Evolutionary conservation across 2,797 vertebrate species (phyloP).

Genomic region (Hephaestus fuliginosus): DNA sequence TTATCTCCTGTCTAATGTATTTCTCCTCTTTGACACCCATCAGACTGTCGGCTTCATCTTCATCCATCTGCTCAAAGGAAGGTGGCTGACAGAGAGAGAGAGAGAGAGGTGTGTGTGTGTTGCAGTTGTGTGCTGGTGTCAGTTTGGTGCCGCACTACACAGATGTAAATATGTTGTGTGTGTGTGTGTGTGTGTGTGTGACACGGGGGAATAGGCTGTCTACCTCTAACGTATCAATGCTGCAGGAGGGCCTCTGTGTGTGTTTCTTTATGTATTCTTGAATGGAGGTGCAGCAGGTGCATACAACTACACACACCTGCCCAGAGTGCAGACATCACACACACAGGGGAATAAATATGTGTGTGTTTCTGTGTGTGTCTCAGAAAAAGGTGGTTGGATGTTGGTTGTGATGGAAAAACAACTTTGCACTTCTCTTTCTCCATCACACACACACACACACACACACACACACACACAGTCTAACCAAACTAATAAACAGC

Average conservation of each 20-base stretch:
- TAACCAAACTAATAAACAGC: background rate
- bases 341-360: background rate
- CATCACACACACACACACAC: background rate
- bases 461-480: background rate
- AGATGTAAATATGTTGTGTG: slow-evolving; percentile 23
- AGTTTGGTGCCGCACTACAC: slow-evolving; percentile 3
- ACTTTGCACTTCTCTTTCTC: background rate
- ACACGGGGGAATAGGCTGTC: background rate
- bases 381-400: no score
- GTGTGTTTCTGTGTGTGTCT: background rate
- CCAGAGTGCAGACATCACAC: background rate
- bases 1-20: background rate
- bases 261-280: slow-evolving; percentile 13
- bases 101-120: background rate
- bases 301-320: background rate
- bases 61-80: slow-evolving; percentile 51
- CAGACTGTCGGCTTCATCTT: slow-evolving; percentile 38
- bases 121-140: slow-evolving; percentile 18
- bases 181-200: background rate
- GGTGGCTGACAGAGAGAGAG: slow-evolving; percentile 27
- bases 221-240: background rate
- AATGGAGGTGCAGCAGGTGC: background rate
- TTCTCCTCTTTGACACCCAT: slow-evolving; percentile 47
- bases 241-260: background rate
- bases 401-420: background rate